Percentiles rank a stretch among this genome's conserved stretches.
These are phyloP conservation scores for Cataglyphis cursor DNA, from an alignment of 2,888 invertebrate genomes.

Conservation along the genomic window DNA sequence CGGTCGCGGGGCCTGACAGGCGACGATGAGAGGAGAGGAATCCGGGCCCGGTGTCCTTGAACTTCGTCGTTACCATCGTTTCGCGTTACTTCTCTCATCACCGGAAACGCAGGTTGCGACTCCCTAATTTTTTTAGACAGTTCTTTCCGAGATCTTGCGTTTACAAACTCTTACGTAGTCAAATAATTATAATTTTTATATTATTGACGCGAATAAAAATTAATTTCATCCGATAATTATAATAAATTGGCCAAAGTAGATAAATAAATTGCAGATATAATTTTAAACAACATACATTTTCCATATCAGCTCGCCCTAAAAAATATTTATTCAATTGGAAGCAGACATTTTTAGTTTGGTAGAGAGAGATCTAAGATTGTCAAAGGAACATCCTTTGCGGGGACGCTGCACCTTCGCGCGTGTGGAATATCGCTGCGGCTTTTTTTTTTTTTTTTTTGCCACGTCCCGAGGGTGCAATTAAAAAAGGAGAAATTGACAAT, in stretches of 20 bases:
- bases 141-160: neutral
- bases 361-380: constrained; percentile 28
- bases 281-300: neutral
- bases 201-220: too few species aligned
- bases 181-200: neutral
- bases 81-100: constrained; percentile 15
- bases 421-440: constrained; percentile 55
- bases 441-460: constrained; percentile 30
- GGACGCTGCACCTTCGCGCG: constrained; percentile 63
- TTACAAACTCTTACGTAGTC: too few species aligned
- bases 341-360: constrained; percentile 40
- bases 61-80: constrained; percentile 29
- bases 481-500: constrained; percentile 51
- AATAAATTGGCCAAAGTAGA: neutral
- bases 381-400: constrained; percentile 23
- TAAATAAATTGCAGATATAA: neutral
- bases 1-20: constrained; percentile 38
- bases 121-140: neutral
- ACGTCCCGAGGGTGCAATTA: constrained; percentile 63
- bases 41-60: constrained; percentile 56
- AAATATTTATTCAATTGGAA: neutral
- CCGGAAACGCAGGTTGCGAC: constrained; percentile 3
- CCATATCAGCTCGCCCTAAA: neutral
- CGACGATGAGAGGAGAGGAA: constrained; percentile 53
- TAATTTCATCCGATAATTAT: neutral